phyloP scores from a whole-genome alignment of 2,888 invertebrate genomes.

The Stegophylla sp. region DNA sequence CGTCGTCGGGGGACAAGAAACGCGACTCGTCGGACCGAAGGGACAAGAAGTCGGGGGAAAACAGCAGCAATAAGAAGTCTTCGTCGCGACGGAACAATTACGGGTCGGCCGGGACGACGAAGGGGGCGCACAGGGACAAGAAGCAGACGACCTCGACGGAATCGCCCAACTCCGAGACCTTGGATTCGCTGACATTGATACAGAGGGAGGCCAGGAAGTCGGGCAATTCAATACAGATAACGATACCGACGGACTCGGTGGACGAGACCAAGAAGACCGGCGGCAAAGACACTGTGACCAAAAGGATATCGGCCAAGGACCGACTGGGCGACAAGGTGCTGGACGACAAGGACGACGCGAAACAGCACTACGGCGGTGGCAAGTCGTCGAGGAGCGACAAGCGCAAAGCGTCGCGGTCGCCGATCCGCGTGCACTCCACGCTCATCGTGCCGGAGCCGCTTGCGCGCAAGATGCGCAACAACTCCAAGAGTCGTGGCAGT shows the following conservation, averaged over 20 bases:
- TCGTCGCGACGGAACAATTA: too few species aligned
- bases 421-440: constrained; percentile 45
- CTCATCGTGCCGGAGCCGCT: constrained; percentile 42
- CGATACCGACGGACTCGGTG: constrained; percentile 64
- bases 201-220: constrained; percentile 62
- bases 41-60: too few species aligned
- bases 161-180: too few species aligned
- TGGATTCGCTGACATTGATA: constrained; percentile 52
- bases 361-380: constrained; percentile 27
- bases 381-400: constrained; percentile 53
- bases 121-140: too few species aligned
- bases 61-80: too few species aligned
- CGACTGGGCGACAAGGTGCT: constrained; percentile 77
- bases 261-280: constrained; percentile 63
- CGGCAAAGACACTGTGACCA: constrained; percentile 61
- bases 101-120: too few species aligned
- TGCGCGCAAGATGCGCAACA: constrained; percentile 1
- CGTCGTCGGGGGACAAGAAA: too few species aligned
- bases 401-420: constrained; percentile 43
- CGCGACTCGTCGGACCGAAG: too few species aligned
- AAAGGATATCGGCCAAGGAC: constrained; percentile 74
- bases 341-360: constrained; percentile 68
- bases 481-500: constrained; percentile 29
- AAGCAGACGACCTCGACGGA: too few species aligned
- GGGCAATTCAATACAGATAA: constrained; percentile 63